Base-by-base conservation (phyloP, 2,113 vertebrate genomes). In the Actenoides hombroni region DNA sequence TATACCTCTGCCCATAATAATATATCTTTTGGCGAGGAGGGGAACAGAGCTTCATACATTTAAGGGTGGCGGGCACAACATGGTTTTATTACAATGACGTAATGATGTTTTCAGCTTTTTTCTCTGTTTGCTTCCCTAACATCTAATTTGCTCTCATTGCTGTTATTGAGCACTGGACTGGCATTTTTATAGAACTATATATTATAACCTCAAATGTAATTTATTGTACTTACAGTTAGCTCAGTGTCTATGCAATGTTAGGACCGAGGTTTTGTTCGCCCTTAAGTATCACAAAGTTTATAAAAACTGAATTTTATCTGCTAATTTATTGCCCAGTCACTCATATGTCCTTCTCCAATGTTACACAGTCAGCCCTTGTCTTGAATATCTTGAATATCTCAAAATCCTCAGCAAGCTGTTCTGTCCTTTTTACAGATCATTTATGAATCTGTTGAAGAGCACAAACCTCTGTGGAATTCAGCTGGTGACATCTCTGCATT, bases 401-500 rank as follows among this genome's bases (percentile, higher is more conserved):
- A 93, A 77, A 74, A 74, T 48, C 46, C 79, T 86, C 37, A 33
- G 24, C 46, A 83, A 93, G 73, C 56, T 74, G 65, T 88, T 90
- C 59, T 80, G 24, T 86, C 56, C 64, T 83, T 92, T 86, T 65
- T 46, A 76, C 51, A 84, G 48, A 82, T 48, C 70, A 53, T 64
- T 91, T 92, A 82, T 53, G 74, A 95, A 78, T 71, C 65, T 91
- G 61, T 8, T 81, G 73, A 93, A 92, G 76, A 91, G 69, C 86
- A 91, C 31, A 94, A 94, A 61, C 24, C 91, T 65, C 89, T 44
- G 44, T 28, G 94, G 91, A 92, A 94, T 94, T 92, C 78, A 76
- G 70, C 70, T 35, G 10, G 70, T 9, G 26, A 95, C 84, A 89
- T 85, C 51, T 82, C 81, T 83, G 87, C 57, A 79, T 65, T 95